Evolutionary conservation across 2,113 vertebrate species (phyloP).

Genomic region (Pluvialis apricaria): DNA sequence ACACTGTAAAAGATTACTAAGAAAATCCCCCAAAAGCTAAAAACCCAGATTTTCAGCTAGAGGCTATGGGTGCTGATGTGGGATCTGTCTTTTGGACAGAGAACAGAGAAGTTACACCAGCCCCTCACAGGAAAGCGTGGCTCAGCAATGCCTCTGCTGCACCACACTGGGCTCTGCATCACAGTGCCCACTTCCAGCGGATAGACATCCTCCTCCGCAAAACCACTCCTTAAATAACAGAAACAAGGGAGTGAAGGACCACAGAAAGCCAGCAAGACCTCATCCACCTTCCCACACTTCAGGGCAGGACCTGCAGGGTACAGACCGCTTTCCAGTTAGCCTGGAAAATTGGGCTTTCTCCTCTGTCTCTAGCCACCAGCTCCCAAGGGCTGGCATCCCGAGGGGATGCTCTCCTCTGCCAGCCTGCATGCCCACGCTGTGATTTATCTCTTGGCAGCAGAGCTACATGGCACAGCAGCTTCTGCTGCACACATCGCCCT

Average conservation of each 20-base stretch:
- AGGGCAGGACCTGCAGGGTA: not conserved
- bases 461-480: rapidly evolving
- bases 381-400: not conserved
- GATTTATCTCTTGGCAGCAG: not conserved
- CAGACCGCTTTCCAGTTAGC: rapidly evolving
- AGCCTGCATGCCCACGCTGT: not conserved
- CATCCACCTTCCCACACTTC: not conserved
- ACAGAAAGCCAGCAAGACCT: not conserved
- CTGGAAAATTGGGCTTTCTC: not conserved
- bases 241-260: not conserved
- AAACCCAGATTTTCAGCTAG: not conserved
- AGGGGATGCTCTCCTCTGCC: not conserved
- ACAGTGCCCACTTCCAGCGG: rapidly evolving
- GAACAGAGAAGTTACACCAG: not conserved
- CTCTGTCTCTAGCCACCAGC: not conserved
- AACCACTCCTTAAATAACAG: not conserved
- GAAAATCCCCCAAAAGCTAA: not conserved
- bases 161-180: rapidly evolving
- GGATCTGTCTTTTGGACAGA: not conserved
- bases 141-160: not conserved
- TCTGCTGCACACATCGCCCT: not conserved
- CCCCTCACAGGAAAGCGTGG: not conserved
- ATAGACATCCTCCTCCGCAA: not conserved
- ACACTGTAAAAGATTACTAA: not conserved
- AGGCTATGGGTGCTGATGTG: not conserved